Evolutionary conservation across 1,140 invertebrate species (phyloP).

Genomic region (Phthorimaea operculella): DNA sequence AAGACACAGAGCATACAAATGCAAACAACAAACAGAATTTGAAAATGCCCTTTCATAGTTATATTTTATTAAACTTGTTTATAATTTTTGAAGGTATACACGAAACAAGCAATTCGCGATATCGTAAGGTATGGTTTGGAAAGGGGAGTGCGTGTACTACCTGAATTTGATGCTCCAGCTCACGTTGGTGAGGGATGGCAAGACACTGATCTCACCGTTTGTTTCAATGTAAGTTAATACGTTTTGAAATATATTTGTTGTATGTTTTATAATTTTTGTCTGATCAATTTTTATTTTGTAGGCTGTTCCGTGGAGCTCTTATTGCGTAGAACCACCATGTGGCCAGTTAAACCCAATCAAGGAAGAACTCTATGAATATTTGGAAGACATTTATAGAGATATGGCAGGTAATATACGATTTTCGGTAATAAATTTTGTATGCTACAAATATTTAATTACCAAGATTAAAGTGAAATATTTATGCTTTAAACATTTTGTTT

Average conservation of each 20-base stretch:
- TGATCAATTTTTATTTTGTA: no score
- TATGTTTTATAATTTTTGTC: no score
- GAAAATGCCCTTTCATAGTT: no score
- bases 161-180: conserved; percentile 89
- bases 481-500: no score
- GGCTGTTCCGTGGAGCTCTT: conserved; percentile 79
- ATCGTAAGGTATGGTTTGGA: conserved; percentile 76
- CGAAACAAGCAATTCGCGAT: conserved; percentile 55
- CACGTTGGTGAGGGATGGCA: conserved; percentile 91
- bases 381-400: conserved; percentile 77
- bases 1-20: no score
- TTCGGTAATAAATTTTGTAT: no score
- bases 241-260: no score
- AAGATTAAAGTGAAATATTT: no score
- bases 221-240: conserved; percentile 75
- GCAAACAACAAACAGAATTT: no score
- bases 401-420: conserved; percentile 74
- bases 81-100: conserved; percentile 68
- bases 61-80: no score
- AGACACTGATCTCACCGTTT: conserved; percentile 73
- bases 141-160: conserved; percentile 80
- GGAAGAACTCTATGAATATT: conserved; percentile 77
- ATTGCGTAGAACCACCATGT: conserved; percentile 88
- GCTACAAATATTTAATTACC: no score
- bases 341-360: conserved; percentile 86